Evolutionary conservation across 2,113 vertebrate genomes (phyloP), one percentile per base, ranked within the genome.

Genomic region (Macroglossus sobrinus): DNA sequence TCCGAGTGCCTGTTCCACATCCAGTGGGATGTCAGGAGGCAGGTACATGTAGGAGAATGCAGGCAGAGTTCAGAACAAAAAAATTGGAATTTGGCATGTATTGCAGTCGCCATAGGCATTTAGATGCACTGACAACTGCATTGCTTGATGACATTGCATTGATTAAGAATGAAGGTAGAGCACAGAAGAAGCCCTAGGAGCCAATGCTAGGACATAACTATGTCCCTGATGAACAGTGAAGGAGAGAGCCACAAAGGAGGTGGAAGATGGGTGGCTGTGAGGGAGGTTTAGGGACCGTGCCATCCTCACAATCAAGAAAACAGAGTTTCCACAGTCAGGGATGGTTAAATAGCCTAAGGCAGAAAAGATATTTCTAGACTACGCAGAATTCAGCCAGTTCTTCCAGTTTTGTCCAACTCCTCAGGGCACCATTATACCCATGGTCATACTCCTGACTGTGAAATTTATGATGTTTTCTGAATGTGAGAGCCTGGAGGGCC

Each of bases 391-490:
- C 40, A 74, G 21, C 28, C n/a, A 24, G 28, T 53, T 18, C 22
- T 18, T 38, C 6, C 13, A 2, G 28, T 9, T 9, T 43, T 63
- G 8, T 6, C 82, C 30, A 15, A 7, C 13, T 66, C 21, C 43
- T 50, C 12, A 3, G 15, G 38, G 26, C 4, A 40, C 40, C 30
- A 11, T 10, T 18, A 13, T 26, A 84, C 53, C 8, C 13, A 16
- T 4, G 4, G 15, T 45, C 22, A 3, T 4, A 26, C 0, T 18
- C 10, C 19, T 2, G 7, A 43, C 26, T n/a, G 12, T 1, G 7
- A 26, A 11, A 2, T 35, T 38, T 10, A 26, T 53, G 35, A 24
- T 43, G 35, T 3, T 55, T 5, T 14, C 21, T 15, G 8, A 74
- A 59, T 16, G 18, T 19, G 13, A 59, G 71, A 1, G 14, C 33